Conservation (phyloP, 2,797 vertebrate species). For the Mareca strepera region DNA sequence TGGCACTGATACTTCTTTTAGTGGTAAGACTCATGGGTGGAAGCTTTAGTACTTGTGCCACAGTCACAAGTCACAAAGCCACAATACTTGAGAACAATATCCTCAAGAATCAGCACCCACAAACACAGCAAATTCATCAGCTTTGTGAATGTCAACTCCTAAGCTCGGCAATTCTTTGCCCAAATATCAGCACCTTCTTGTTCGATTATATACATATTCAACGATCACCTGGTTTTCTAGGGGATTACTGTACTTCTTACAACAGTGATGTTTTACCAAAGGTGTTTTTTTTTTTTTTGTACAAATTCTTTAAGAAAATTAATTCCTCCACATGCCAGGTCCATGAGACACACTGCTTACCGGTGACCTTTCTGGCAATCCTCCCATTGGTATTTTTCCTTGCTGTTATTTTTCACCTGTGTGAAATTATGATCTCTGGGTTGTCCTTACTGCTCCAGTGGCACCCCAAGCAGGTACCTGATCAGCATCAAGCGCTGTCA, state of each 20-base stretch:
- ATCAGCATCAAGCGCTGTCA: neutral
- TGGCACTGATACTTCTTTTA: neutral
- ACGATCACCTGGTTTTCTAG: neutral
- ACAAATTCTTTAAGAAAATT: neutral
- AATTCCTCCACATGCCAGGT: neutral
- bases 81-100: neutral
- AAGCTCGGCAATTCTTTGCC: neutral
- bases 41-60: neutral
- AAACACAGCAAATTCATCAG: neutral
- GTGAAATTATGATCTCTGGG: neutral
- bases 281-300: neutral
- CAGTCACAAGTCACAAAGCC: neutral
- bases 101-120: neutral
- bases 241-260: neutral
- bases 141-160: neutral
- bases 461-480: neutral
- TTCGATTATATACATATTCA: neutral
- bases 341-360: neutral
- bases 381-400: neutral
- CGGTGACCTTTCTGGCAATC: neutral
- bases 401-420: neutral
- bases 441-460: neutral
- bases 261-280: neutral
- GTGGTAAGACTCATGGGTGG: neutral
- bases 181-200: neutral